These are phyloP conservation scores for Monodelphis domestica DNA, from an alignment of 2,797 vertebrate genomes.

Conservation along the genomic window DNA sequence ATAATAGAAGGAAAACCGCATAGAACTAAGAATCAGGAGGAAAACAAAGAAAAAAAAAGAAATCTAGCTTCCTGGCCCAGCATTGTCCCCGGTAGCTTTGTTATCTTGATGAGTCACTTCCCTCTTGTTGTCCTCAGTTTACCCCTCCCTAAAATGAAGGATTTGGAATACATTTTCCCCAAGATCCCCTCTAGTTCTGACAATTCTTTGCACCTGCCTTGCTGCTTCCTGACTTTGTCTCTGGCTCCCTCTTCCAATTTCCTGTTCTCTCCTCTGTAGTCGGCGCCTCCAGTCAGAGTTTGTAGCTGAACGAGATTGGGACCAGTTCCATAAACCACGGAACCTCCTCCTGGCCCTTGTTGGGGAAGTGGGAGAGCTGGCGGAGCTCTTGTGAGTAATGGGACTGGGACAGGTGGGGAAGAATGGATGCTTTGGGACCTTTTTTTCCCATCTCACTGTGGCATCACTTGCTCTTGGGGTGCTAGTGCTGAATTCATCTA, in stretches of 20 bases:
- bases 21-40: too few relatives aligned
- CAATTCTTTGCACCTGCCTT: not conserved
- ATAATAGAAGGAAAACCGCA: too few relatives aligned
- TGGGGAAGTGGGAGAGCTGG: constrained; percentile 93
- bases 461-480: not conserved
- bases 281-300: constrained; percentile 91
- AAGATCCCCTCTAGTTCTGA: not conserved
- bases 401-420: not conserved
- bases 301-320: constrained; percentile 92
- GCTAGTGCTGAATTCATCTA: not conserved
- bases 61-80: too few relatives aligned
- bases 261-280: constrained; percentile 59
- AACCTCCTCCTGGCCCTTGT: constrained; percentile 93
- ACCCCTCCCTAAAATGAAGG: not conserved
- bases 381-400: constrained; percentile 90
- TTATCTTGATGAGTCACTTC: too few relatives aligned
- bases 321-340: constrained; percentile 92
- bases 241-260: not conserved
- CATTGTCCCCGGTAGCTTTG: too few relatives aligned
- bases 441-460: too few relatives aligned
- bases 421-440: not conserved
- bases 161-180: not conserved
- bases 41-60: too few relatives aligned
- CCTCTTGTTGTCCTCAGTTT: not conserved
- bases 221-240: not conserved